Evolutionary conservation across 2,888 invertebrate species (phyloP).

Genomic region (Caenorhabditis auriculariae): DNA sequence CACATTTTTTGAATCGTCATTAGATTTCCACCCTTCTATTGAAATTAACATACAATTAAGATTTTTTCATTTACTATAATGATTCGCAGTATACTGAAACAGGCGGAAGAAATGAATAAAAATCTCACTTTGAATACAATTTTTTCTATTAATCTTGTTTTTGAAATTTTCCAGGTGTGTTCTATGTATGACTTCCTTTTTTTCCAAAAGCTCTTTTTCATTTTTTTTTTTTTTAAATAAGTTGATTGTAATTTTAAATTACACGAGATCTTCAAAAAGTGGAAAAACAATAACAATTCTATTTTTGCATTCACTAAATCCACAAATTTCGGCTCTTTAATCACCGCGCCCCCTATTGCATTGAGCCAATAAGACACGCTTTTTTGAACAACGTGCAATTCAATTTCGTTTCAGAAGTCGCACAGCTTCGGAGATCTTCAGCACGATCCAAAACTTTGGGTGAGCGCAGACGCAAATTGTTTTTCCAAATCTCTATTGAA

Average conservation of each 20-base stretch:
- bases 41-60: too few relatives aligned
- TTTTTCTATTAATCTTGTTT: constrained; percentile 7
- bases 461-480: not conserved
- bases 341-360: not conserved
- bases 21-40: too few relatives aligned
- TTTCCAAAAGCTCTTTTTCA: constrained; percentile 1
- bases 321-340: not conserved
- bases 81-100: not conserved
- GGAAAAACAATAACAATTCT: too few relatives aligned
- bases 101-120: constrained; percentile 1
- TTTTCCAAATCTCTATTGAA: not conserved
- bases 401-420: constrained; percentile 35
- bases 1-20: too few relatives aligned
- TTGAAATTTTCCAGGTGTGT: not conserved
- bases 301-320: too few relatives aligned
- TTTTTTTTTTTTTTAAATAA: not conserved
- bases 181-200: not conserved
- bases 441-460: constrained; percentile 36
- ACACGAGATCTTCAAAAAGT: too few relatives aligned
- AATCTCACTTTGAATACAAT: constrained; percentile 2
- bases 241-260: not conserved
- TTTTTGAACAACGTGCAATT: too few relatives aligned
- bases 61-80: too few relatives aligned
- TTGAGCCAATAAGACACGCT: too few relatives aligned
- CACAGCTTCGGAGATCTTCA: constrained; percentile 53